Evolutionary conservation across 2,113 vertebrate genomes (phyloP).

Genomic region (western clawed frog (Xenopus tropicalis)): UCB_Xtro_10.0 CM004443.2:94858001-94858500

Average conservation of each 20-base stretch:
- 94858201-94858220: constrained; percentile 79
- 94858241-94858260: constrained; percentile 62
- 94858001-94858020: constrained; percentile 45
- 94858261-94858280: constrained; percentile 44
- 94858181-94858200: constrained; percentile 94
- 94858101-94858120: constrained; percentile 85
- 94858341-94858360: constrained; percentile 46
- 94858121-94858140: constrained; percentile 75
- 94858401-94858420: constrained; percentile 77
- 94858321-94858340: constrained; percentile 19
- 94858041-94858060: constrained; percentile 97
- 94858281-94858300: constrained; percentile 26
- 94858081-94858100: constrained; percentile 83
- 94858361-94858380: constrained; percentile 30
- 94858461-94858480: constrained; percentile 57
- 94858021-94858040: constrained; percentile 77
- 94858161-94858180: constrained; percentile 88
- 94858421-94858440: constrained; percentile 48
- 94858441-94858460: constrained; percentile 56
- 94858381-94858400: constrained; percentile 80
- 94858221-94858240: constrained; percentile 90
- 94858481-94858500: constrained; percentile 56
- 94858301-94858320: constrained; percentile 24
- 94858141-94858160: constrained; percentile 81
- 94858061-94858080: constrained; percentile 92